phyloP scores from a whole-genome alignment of 2,113 vertebrate species.

The Ivindomyrus marchei region DNA sequence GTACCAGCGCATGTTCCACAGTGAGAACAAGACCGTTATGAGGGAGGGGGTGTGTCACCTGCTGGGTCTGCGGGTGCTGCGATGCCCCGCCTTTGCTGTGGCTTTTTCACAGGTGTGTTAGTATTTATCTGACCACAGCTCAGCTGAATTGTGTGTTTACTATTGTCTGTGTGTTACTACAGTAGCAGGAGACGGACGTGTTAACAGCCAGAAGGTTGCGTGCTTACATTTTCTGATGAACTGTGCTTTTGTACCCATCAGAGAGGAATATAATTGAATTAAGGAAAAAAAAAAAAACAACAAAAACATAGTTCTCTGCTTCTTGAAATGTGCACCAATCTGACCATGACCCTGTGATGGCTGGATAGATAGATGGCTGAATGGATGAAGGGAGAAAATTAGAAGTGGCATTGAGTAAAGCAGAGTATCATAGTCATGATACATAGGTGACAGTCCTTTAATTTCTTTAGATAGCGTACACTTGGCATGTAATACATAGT shows the following conservation, averaged over 20 bases:
- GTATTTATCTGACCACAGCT: not conserved
- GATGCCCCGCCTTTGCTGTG: slow-evolving; percentile 55
- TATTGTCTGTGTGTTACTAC: not conserved
- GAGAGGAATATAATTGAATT: not conserved
- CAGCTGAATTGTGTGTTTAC: not conserved
- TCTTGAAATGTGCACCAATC: not conserved
- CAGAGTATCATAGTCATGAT: not conserved
- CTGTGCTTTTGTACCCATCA: not conserved
- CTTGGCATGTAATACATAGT: not conserved
- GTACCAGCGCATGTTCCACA: slow-evolving; percentile 91
- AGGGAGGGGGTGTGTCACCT: slow-evolving; percentile 82
- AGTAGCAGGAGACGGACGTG: not conserved
- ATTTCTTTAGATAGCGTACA: not conserved
- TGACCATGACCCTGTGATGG: not conserved
- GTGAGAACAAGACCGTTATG: slow-evolving; percentile 83
- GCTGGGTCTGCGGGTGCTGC: slow-evolving; percentile 70
- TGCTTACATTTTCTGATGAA: not conserved
- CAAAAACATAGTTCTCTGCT: not conserved
- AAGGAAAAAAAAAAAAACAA: not conserved
- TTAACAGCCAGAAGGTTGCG: not conserved
- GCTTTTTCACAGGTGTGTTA: slow-evolving; percentile 72
- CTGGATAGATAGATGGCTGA: not conserved
- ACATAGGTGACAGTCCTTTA: not conserved
- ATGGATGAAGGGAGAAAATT: not conserved
- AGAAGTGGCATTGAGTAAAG: not conserved